These are phyloP conservation scores for Fragariocoptes setiger DNA, from an alignment of 1,140 invertebrate species.

Conservation along the genomic window DNA sequence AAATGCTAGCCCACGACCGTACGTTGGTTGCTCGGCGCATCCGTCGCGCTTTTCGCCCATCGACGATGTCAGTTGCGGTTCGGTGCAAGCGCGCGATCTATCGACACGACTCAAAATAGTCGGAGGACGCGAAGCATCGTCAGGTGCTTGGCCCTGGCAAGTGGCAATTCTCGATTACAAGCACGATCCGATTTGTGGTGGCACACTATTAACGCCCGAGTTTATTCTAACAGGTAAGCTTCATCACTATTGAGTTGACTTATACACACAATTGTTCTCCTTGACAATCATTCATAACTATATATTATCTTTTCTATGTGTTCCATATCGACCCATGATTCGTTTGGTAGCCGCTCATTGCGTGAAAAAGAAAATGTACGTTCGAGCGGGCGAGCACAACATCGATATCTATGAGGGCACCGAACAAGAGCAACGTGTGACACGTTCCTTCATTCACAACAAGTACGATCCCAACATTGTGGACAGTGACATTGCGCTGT, in stretches of 20 bases:
- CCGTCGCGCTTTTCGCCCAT: no score
- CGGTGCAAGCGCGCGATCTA: constrained; percentile 2
- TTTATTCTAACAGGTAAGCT: constrained; percentile 40
- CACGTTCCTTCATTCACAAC: constrained; percentile 39
- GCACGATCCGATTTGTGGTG: constrained; percentile 54
- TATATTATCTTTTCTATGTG: no score
- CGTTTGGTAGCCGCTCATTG: constrained; percentile 80
- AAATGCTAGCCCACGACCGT: no score
- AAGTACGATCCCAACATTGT: constrained; percentile 54
- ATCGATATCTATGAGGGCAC: constrained; percentile 28
- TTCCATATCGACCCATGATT: no score
- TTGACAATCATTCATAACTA: constrained; percentile 2
- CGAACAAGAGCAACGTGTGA: constrained; percentile 37
- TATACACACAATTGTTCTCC: constrained; percentile 1
- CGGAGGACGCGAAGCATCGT: constrained; percentile 37
- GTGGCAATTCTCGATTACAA: constrained; percentile 52
- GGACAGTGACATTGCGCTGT: constrained; percentile 59
- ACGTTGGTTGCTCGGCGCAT: no score
- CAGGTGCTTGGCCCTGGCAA: constrained; percentile 59
- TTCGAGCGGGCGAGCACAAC: constrained; percentile 52
- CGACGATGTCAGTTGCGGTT: constrained; percentile 3
- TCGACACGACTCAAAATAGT: constrained; percentile 32
- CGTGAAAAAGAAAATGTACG: constrained; percentile 36
- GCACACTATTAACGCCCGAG: constrained; percentile 43
- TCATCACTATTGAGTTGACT: no score